These are phyloP conservation scores for Mormyrus hasselquistii DNA, from an alignment of 2,797 vertebrate species.

Conservation along the genomic window DNA sequence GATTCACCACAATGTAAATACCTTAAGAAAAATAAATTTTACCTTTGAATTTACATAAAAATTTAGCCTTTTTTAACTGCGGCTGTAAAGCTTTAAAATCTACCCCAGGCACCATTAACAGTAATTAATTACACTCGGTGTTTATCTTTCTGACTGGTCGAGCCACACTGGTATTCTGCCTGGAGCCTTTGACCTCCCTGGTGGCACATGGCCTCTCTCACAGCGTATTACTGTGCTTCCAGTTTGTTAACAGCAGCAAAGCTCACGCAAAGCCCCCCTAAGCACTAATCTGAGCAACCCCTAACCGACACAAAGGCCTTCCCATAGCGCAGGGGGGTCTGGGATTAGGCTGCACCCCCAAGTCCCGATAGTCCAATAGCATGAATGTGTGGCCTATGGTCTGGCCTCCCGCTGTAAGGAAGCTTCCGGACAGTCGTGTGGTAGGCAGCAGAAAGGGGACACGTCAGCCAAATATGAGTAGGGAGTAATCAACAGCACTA, in stretches of 20 bases:
- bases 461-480: constrained; percentile 36
- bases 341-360: constrained; percentile 48
- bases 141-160: neutral
- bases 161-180: neutral
- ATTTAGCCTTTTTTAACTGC: neutral
- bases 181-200: neutral
- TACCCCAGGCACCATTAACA: neutral
- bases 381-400: constrained; percentile 41
- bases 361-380: constrained; percentile 51
- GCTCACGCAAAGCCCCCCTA: constrained; percentile 43
- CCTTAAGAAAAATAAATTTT: neutral
- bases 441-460: constrained; percentile 30
- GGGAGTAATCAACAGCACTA: neutral
- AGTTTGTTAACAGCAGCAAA: constrained; percentile 48
- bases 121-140: neutral
- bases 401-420: constrained; percentile 42
- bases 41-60: neutral
- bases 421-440: constrained; percentile 41
- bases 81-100: neutral
- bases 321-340: constrained; percentile 39
- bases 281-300: constrained; percentile 46
- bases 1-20: neutral
- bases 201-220: constrained; percentile 29
- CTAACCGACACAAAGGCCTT: constrained; percentile 46
- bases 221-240: constrained; percentile 46